Percentiles rank a stretch among this genome's conserved stretches.
Conservation (phyloP, 2,113 vertebrate genomes). For the Elephas maximus region DNA sequence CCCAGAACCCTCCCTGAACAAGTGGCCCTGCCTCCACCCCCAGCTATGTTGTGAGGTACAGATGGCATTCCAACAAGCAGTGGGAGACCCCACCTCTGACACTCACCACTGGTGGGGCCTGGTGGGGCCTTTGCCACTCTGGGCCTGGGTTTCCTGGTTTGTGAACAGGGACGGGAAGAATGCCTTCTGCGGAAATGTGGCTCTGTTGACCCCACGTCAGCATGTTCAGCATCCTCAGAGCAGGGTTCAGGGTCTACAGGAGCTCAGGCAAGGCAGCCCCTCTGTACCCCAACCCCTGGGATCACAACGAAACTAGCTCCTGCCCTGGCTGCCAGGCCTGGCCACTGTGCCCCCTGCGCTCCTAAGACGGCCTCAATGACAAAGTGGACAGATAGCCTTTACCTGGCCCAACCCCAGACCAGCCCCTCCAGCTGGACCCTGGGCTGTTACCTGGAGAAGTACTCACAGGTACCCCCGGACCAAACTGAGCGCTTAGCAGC, state of each 20-base stretch:
- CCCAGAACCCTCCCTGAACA: too few species aligned
- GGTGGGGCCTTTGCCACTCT: not conserved
- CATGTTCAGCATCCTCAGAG: too few species aligned
- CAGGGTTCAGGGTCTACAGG: not conserved
- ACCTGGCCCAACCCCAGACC: too few species aligned
- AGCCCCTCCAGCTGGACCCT: not conserved
- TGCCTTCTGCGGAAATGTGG: fast-evolving
- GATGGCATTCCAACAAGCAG: fast-evolving
- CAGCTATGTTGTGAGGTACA: fast-evolving
- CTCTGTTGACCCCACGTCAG: not conserved
- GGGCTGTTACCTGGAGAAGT: fast-evolving
- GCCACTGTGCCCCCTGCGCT: fast-evolving
- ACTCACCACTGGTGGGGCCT: fast-evolving
- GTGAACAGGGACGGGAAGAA: fast-evolving
- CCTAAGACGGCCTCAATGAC: fast-evolving
- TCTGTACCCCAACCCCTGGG: not conserved
- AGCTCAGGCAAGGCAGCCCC: not conserved
- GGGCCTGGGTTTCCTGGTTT: fast-evolving
- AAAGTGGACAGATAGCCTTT: not conserved
- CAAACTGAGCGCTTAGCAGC: not conserved
- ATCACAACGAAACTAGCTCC: too few species aligned
- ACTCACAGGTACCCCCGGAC: too few species aligned
- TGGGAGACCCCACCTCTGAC: not conserved
- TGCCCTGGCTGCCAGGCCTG: too few species aligned
- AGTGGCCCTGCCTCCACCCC: not conserved